Percentiles rank a stretch among this genome's conserved stretches.
These are phyloP conservation scores for Fabriciana adippe DNA, from an alignment of 2,888 invertebrate species.

Conservation along the genomic window DNA sequence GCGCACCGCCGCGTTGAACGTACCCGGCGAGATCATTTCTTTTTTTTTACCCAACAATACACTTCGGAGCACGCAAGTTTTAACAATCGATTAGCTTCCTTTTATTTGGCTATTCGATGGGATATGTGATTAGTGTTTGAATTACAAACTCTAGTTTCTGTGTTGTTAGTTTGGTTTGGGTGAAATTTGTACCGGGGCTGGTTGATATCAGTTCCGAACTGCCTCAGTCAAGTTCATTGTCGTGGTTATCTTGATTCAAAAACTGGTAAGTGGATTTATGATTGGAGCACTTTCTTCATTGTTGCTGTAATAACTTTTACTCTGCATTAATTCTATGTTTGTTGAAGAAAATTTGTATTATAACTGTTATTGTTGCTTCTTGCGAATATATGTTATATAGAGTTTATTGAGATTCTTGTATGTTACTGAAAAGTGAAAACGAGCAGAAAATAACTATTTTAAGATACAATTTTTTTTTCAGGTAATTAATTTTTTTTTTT, in stretches of 20 bases:
- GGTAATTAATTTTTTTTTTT: no score
- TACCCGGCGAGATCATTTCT: constrained; percentile 55
- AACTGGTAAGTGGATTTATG: constrained; percentile 64
- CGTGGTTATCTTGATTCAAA: constrained; percentile 64
- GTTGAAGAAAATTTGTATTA: neutral
- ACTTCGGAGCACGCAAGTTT: constrained; percentile 39
- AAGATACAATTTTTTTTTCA: no score
- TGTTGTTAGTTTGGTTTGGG: constrained; percentile 53
- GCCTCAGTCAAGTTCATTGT: constrained; percentile 68
- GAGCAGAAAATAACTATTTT: no score
- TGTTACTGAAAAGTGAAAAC: neutral
- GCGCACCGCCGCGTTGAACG: constrained; percentile 58
- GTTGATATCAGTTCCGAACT: constrained; percentile 57
- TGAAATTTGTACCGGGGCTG: constrained; percentile 63
- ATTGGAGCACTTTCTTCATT: constrained; percentile 53
- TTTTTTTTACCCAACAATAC: constrained; percentile 48
- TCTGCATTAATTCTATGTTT: constrained; percentile 7
- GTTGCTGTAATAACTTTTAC: constrained; percentile 45
- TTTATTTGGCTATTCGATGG: constrained; percentile 39
- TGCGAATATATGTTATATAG: neutral
- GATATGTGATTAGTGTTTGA: neutral
- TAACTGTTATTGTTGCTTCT: neutral
- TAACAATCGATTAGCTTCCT: constrained; percentile 26
- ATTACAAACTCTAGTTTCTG: constrained; percentile 49
- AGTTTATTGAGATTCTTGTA: constrained; percentile 2